Base-by-base conservation (phyloP, 1,140 invertebrate genomes). In the Trinorchestia longiramus region DNA sequence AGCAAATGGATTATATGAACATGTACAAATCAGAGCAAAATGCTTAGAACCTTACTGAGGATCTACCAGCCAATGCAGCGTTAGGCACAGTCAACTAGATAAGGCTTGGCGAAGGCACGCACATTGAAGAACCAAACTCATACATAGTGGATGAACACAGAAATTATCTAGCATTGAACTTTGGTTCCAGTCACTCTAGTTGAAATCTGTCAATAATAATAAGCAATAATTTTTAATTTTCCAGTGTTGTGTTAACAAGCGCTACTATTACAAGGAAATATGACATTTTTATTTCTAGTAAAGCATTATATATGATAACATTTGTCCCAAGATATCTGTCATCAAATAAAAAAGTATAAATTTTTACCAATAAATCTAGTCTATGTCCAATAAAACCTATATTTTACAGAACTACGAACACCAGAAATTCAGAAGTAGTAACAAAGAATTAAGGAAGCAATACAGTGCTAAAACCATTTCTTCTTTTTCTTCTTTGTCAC, bases 401-500 rank as follows among this genome's bases (percentile, higher is more conserved):
- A 23, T 77, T 77, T 19, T 36, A 77, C 15, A 77, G 36, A 77
- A 77, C 28, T 77, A 23, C 15, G 62, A 77, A 77, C 62, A 77
- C 62, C 8, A 77, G 28, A 77, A 23, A 77, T 36, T 36, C 62
- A 77, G 36, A 53, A 8, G 15, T 77, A 23, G 28, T 3, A 77
- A 28, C 11, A 77, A 77, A 77, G 28, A 23, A 77, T 23, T 77
- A 36, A 36, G 28, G 62, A 36, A 19, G 36, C 62, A 77, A 11
- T 77, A 36, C 62, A 91, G 36, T 95, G 43, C 43, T 95, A 88
- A 77, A 97, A 97, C 47, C 96, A 96, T 95, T 96, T 96, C 57
- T 96, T 97, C 96, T 96, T 96, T 57, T 97, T 96, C 47, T 96
- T 97, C 90, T 96, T 96, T 87, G 96, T 97, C 42, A 92, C 62